phyloP scores from a whole-genome alignment of 2,888 invertebrate genomes.

The Microplitis manilae region DNA sequence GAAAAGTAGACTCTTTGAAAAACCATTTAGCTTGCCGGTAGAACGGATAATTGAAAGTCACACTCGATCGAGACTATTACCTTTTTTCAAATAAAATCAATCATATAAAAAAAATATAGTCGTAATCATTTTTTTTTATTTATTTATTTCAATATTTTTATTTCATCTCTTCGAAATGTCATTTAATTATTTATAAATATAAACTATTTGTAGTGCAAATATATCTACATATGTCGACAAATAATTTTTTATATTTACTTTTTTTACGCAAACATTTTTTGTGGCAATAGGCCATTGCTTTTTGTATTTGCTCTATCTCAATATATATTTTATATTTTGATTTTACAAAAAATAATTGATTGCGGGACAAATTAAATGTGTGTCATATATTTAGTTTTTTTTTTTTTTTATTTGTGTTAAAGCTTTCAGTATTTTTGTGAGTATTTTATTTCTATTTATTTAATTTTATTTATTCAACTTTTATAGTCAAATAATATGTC shows the following conservation, averaged over 20 bases:
- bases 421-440: not conserved
- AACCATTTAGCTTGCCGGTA: conserved; percentile 12
- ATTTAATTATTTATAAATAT: too few relatives aligned
- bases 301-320: not conserved
- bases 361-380: not conserved
- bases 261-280: not conserved
- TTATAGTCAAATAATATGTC: too few relatives aligned
- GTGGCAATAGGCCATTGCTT: not conserved
- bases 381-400: not conserved
- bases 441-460: not conserved
- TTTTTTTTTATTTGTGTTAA: not conserved
- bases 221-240: not conserved
- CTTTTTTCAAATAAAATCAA: conserved; percentile 2
- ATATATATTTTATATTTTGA: not conserved
- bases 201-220: too few relatives aligned
- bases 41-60: conserved; percentile 28
- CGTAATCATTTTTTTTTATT: not conserved
- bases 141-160: not conserved
- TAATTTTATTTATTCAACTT: not conserved
- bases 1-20: conserved; percentile 13
- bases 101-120: not conserved
- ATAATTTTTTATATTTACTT: not conserved
- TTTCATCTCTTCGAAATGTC: too few relatives aligned
- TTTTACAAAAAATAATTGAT: not conserved
- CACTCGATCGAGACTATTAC: conserved; percentile 23